phyloP scores from a whole-genome alignment of 1,140 invertebrate genomes.

The Nymphalis io region DNA sequence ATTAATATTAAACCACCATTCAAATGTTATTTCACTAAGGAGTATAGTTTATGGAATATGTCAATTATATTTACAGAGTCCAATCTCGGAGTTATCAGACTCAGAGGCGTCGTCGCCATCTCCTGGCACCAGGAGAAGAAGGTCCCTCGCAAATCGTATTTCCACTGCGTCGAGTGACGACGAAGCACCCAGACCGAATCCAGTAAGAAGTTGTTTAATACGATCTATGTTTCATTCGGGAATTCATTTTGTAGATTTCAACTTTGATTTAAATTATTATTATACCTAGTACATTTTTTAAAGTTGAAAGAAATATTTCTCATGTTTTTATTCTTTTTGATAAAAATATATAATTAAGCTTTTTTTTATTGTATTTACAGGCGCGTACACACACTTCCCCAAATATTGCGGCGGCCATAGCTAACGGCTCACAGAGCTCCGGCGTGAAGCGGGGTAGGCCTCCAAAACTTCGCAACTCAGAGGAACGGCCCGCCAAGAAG shows the following conservation, averaged over 20 bases:
- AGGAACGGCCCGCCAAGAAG: conserved; percentile 61
- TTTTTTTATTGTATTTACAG: conserved; percentile 16
- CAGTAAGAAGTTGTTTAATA: conserved; percentile 40
- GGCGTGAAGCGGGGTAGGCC: conserved; percentile 65
- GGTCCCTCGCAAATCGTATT: conserved; percentile 56
- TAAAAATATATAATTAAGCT: neutral
- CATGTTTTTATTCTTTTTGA: neutral
- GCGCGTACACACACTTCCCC: conserved; percentile 44
- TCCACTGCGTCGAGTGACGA: conserved; percentile 74
- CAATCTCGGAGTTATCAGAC: conserved; percentile 72
- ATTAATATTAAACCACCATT: neutral
- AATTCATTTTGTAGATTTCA: too few species aligned
- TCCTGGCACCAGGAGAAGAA: conserved; percentile 56
- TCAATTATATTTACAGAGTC: conserved; percentile 55
- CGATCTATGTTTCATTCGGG: too few species aligned
- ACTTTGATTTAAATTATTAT: too few species aligned
- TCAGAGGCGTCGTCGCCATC: conserved; percentile 72
- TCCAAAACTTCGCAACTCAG: conserved; percentile 52
- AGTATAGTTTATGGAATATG: neutral
- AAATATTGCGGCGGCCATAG: conserved; percentile 34
- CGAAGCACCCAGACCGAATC: conserved; percentile 55
- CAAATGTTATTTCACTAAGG: neutral
- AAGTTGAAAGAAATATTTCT: too few species aligned
- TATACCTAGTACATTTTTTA: too few species aligned
- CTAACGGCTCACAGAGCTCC: conserved; percentile 47